A percentile compares a stretch with the other conserved stretches of the same genome.
Evolutionary conservation across 2,113 vertebrate species (phyloP).

Genomic region (Mormoops blainvillei): DNA sequence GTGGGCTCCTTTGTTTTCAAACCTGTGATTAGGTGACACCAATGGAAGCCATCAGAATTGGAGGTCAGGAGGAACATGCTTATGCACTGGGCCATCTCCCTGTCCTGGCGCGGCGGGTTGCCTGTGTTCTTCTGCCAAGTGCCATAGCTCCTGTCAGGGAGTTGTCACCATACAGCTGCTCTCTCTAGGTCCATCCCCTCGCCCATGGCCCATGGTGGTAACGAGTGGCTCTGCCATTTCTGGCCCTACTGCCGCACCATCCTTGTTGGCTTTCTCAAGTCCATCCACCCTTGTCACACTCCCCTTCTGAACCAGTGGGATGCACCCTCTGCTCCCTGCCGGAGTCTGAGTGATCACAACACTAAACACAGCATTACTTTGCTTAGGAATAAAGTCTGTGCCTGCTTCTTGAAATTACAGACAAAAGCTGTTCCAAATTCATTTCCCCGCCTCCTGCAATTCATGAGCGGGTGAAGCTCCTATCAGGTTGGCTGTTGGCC

Average conservation of each 20-base stretch:
- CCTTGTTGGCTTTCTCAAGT: too few relatives aligned
- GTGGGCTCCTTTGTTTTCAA: neutral
- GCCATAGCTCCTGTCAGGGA: neutral
- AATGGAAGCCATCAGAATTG: neutral
- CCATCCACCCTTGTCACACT: neutral
- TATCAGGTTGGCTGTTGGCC: neutral
- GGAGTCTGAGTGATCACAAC: neutral
- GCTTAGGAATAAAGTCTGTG: conserved; percentile 26
- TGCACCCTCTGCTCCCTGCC: neutral
- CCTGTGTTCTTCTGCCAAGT: neutral
- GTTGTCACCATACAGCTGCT: accelerated
- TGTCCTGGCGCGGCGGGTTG: neutral
- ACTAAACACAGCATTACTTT: neutral
- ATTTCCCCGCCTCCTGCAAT: neutral
- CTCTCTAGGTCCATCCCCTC: too few relatives aligned
- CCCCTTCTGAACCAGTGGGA: neutral
- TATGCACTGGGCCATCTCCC: neutral
- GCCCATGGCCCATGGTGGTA: accelerated
- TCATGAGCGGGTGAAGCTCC: conserved; percentile 1
- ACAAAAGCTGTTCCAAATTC: neutral
- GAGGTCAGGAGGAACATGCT: neutral
- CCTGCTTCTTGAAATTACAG: conserved; percentile 12
- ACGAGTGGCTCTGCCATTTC: neutral
- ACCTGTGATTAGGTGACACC: neutral
- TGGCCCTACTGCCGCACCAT: accelerated